These are phyloP conservation scores for Platysternon megacephalum DNA, from an alignment of 2,113 vertebrate species.

Conservation along the genomic window DNA sequence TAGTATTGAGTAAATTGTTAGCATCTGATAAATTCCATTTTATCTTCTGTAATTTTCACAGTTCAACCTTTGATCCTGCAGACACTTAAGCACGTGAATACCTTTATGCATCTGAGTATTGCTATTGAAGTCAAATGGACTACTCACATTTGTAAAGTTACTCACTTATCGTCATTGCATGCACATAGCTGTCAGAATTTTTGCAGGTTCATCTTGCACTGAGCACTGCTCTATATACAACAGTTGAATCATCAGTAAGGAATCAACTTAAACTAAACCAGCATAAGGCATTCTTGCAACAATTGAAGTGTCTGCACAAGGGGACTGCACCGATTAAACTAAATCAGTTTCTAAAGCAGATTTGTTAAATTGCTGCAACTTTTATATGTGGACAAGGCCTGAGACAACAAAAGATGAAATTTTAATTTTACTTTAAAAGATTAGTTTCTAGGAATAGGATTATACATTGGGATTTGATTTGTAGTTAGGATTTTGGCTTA, in stretches of 20 bases:
- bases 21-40: neutral
- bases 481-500: constrained; percentile 27
- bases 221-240: neutral
- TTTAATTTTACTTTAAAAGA: constrained; percentile 20
- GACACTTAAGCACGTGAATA: neutral
- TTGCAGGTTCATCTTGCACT: neutral
- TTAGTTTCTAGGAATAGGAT: constrained; percentile 56
- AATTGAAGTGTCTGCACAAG: neutral
- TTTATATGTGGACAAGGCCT: neutral
- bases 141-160: constrained; percentile 18
- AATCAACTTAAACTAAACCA: constrained; percentile 40
- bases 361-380: neutral
- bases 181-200: too few relatives aligned
- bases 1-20: neutral
- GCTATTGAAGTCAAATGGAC: neutral
- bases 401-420: neutral
- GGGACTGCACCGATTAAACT: neutral
- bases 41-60: neutral
- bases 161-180: neutral
- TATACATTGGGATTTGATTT: constrained; percentile 52
- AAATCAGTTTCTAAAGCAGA: constrained; percentile 5
- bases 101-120: neutral
- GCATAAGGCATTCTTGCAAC: constrained; percentile 13
- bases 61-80: neutral
- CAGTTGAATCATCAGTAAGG: constrained; percentile 20